Conservation (phyloP, 2,888 invertebrate genomes). For the Dynastes grantii region DNA sequence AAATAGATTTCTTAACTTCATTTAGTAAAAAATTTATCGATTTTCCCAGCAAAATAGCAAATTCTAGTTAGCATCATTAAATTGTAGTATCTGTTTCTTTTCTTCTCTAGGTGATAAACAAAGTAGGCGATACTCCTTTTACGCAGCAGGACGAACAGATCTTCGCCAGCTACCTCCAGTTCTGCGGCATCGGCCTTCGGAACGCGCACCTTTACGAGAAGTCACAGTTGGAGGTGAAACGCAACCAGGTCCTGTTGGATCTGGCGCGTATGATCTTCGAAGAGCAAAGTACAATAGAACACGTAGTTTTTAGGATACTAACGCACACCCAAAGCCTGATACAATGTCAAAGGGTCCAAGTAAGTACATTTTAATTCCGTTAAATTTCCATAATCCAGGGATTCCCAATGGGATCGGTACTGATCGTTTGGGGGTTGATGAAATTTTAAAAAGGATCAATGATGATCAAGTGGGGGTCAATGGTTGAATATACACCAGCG, state of each 20-base stretch:
- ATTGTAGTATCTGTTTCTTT: no score
- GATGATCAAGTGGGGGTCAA: no score
- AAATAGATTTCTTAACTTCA: no score
- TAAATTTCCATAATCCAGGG: not conserved
- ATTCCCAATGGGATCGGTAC: not conserved
- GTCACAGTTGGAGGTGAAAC: conserved; percentile 94
- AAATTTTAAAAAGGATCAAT: no score
- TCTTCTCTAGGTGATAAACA: conserved; percentile 86
- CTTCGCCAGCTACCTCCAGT: conserved; percentile 94
- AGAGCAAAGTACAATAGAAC: conserved; percentile 96
- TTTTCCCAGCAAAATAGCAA: no score
- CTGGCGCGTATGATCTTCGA: conserved; percentile 97
- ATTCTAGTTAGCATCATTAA: no score
- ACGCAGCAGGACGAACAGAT: conserved; percentile 91
- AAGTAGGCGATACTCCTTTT: conserved; percentile 88
- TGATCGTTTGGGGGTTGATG: no score
- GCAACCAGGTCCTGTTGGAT: conserved; percentile 95
- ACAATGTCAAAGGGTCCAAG: conserved; percentile 95
- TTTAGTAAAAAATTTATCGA: no score
- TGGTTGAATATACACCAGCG: not conserved
- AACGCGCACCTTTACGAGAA: conserved; percentile 98
- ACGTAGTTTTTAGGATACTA: conserved; percentile 93
- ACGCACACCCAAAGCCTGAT: conserved; percentile 95
- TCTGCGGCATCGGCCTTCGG: conserved; percentile 95
- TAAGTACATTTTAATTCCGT: conserved; percentile 66